Evolutionary conservation across 2,888 invertebrate genomes (phyloP).

Genomic region (Gerris lacustris): DNA sequence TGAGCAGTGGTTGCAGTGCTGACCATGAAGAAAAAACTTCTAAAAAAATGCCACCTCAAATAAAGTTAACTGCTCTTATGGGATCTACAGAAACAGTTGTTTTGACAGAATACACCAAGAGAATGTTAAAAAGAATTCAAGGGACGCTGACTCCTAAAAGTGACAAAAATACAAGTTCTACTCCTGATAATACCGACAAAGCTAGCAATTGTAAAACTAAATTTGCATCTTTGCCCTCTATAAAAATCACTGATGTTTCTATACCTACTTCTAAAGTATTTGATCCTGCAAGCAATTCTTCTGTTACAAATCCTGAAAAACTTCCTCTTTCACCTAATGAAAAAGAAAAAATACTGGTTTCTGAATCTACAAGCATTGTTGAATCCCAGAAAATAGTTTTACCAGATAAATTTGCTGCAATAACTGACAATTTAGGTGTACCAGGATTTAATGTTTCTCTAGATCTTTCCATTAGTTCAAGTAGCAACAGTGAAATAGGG

Average conservation of each 20-base stretch:
- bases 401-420: not conserved
- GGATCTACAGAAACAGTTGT: not conserved
- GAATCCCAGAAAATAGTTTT: not conserved
- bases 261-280: too few relatives aligned
- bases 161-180: not conserved
- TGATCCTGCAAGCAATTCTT: too few relatives aligned
- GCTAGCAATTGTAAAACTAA: too few relatives aligned
- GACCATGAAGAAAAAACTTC: not conserved
- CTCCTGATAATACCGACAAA: too few relatives aligned
- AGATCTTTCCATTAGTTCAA: not conserved
- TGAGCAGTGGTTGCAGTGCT: not conserved
- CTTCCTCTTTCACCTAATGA: too few relatives aligned
- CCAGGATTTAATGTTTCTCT: not conserved
- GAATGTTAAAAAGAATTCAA: not conserved
- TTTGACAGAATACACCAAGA: not conserved
- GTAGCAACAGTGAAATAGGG: not conserved
- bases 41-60: not conserved
- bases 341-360: too few relatives aligned
- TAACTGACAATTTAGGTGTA: not conserved
- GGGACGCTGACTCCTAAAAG: not conserved
- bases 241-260: too few relatives aligned
- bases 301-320: too few relatives aligned
- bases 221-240: too few relatives aligned
- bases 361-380: too few relatives aligned
- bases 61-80: not conserved